These are phyloP conservation scores for Caenorhabditis tropicalis DNA, from an alignment of 1,140 invertebrate species.

Conservation along the genomic window DNA sequence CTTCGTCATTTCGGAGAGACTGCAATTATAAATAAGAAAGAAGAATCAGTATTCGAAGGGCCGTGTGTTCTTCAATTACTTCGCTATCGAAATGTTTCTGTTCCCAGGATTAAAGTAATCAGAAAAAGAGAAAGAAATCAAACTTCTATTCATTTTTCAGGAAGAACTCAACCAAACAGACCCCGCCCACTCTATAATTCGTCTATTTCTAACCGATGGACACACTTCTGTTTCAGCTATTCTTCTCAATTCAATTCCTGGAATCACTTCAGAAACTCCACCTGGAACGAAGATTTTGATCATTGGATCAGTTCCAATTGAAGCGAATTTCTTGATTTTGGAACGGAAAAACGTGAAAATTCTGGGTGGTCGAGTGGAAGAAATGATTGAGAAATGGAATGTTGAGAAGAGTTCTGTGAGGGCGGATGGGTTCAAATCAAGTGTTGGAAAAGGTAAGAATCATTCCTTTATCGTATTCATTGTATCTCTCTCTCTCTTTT, in stretches of 20 bases:
- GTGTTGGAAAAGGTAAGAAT: not conserved
- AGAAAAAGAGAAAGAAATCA: not conserved
- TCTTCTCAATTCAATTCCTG: not conserved
- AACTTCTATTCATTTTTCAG: not conserved
- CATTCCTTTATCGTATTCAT: too few species aligned
- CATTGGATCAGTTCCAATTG: not conserved
- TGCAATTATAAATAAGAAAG: slow-evolving; percentile 1
- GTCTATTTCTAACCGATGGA: slow-evolving; percentile 1
- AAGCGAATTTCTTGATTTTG: not conserved
- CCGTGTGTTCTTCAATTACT: slow-evolving; percentile 32
- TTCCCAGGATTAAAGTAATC: slow-evolving; percentile 8
- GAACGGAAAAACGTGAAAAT: not conserved
- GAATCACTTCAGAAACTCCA: not conserved
- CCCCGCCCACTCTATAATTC: not conserved
- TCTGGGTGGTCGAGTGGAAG: not conserved
- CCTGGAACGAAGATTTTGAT: slow-evolving; percentile 19
- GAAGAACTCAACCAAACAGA: slow-evolving; percentile 19
- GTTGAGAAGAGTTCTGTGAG: slow-evolving; percentile 13
- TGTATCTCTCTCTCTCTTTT: too few species aligned
- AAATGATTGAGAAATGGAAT: slow-evolving; percentile 35
- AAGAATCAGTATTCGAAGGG: not conserved
- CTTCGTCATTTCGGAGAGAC: not conserved
- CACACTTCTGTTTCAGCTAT: not conserved
- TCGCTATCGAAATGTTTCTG: slow-evolving; percentile 25
- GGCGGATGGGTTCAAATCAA: slow-evolving; percentile 14